Evolutionary conservation across 2,113 vertebrate species (phyloP).

Genomic region (Lethenteron camtschaticum): DNA sequence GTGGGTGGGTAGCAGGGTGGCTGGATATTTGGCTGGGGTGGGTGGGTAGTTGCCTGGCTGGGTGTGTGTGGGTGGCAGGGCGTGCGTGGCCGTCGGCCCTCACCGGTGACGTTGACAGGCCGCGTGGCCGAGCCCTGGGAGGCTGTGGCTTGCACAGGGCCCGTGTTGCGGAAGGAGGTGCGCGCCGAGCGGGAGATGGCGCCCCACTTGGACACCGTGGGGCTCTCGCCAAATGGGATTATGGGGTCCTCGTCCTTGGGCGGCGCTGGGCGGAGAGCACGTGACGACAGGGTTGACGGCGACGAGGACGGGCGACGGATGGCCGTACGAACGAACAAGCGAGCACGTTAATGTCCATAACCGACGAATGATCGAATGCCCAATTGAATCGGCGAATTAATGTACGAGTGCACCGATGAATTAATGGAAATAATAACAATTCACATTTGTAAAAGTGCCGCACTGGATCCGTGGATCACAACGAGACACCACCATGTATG

Average conservation of each 20-base stretch:
- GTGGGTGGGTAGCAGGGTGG: too few species aligned
- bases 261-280: constrained; percentile 25
- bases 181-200: constrained; percentile 79
- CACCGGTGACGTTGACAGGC: constrained; percentile 74
- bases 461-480: too few species aligned
- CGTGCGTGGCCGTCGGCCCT: not conserved
- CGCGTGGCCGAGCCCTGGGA: constrained; percentile 64
- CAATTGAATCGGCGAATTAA: too few species aligned
- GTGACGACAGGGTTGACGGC: not conserved
- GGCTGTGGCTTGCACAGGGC: constrained; percentile 75
- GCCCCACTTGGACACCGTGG: constrained; percentile 94
- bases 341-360: too few species aligned
- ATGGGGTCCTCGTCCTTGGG: constrained; percentile 80
- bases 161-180: constrained; percentile 68
- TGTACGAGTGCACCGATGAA: too few species aligned
- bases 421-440: too few species aligned
- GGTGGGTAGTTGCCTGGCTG: too few species aligned
- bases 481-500: too few species aligned
- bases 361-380: too few species aligned
- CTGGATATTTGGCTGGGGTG: too few species aligned
- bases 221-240: constrained; percentile 79
- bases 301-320: not conserved
- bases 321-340: not conserved
- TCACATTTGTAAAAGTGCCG: too few species aligned
- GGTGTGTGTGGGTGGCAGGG: too few species aligned